Base-by-base conservation (phyloP, 1,140 invertebrate species). In the Neodiprion virginianus region DNA sequence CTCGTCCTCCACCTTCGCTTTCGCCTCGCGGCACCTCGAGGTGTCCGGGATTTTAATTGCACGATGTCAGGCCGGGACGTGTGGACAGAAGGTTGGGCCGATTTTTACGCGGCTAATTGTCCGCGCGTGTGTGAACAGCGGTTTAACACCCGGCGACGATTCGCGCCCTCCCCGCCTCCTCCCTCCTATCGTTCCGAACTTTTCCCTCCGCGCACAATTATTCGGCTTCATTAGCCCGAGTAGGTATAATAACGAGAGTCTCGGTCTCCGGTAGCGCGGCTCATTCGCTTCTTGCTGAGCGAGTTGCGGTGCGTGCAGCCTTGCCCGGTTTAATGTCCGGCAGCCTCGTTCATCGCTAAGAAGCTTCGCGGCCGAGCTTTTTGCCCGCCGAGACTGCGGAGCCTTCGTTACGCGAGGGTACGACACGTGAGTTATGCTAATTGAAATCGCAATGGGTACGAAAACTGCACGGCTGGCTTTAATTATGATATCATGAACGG, bases 391-490 rank as follows among this genome's bases (percentile, higher is more conserved):
- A 40, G 28, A 40, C 28, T 40, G 9, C 67, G 67, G 10, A 50
- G 53, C 71, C 82, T 75, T 82, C 79, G 79, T 84, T 83, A 82
- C 79, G 53, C 28, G 71, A 73, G 75, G 65, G 53, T 73, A 40
- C 28, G 28, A 40, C 70, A 72, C 79, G 83, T 83, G 84, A 86
- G 84, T 86, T 85, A 86, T 86, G 83, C 81, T 85, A 85, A 86
- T 85, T 86, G 81, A 85, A 85, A 80, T 2, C 28, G 28, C 28
- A 40, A 40, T 40, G 28, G 28, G 74, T 76, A 79, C 78, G 79
- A 83, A 80, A 83, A 80, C 76, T 78, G 74, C 77, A 23, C 78
- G 78, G 69, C 84, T 83, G 79, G 78, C 67, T 85, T 83, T 86
- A 85, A 85, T 85, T 86, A 82, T 83, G 83, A 82, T 80, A 49